Conservation (phyloP, 2,113 vertebrate species). For the Sorex fumeus region DNA sequence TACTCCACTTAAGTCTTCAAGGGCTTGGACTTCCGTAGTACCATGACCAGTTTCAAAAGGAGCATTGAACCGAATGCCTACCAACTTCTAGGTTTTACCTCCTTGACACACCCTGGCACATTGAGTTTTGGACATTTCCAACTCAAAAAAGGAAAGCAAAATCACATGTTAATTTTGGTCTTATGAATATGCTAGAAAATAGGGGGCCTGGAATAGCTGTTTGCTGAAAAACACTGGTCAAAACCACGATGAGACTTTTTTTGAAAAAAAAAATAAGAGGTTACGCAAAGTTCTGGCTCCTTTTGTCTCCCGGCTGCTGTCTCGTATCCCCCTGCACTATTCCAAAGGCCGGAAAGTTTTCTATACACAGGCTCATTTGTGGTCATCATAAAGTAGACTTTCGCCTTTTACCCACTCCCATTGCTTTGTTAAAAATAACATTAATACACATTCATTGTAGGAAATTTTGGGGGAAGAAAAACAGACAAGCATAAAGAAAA, state of each 20-base stretch:
- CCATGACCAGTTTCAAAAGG: neutral
- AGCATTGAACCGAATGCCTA: neutral
- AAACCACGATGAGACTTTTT: constrained; percentile 80
- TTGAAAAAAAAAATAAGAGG: constrained; percentile 67
- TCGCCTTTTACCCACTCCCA: constrained; percentile 61
- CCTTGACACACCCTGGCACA: neutral
- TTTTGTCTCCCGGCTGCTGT: constrained; percentile 61
- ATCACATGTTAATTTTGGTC: constrained; percentile 60
- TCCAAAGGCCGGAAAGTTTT: constrained; percentile 60
- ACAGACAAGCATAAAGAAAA: constrained; percentile 61
- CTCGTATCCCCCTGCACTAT: constrained; percentile 64
- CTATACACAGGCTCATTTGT: constrained; percentile 74
- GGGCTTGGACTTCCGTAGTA: neutral
- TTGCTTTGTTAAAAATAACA: constrained; percentile 78
- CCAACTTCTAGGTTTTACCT: neutral
- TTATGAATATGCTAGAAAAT: constrained; percentile 72
- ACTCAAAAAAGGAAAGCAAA: constrained; percentile 69
- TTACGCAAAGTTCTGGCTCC: constrained; percentile 66
- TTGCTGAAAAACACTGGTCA: constrained; percentile 76
- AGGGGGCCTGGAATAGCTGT: constrained; percentile 70
- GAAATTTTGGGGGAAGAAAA: constrained; percentile 58
- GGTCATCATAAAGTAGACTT: constrained; percentile 76
- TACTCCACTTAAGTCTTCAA: neutral
- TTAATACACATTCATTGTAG: constrained; percentile 73
- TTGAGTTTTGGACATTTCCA: constrained; percentile 40